A percentile compares a stretch with the other conserved stretches of the same genome.
Conservation (phyloP, 2,888 invertebrate genomes). For the Drosophila demipolita region DNA sequence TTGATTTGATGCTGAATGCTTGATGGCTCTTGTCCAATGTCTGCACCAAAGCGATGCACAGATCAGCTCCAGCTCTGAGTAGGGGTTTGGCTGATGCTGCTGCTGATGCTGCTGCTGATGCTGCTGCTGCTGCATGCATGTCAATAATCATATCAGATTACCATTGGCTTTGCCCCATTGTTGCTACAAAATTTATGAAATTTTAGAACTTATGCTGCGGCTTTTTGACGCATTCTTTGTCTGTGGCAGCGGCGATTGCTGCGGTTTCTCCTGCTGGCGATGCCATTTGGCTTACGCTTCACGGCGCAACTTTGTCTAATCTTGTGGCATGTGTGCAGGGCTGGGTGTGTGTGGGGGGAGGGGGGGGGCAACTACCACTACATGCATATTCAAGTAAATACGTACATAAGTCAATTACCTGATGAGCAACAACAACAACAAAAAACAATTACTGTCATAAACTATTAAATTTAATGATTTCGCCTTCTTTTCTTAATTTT, state of each 20-base stretch:
- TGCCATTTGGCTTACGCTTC: conserved; percentile 30
- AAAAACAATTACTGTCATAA: conserved; percentile 53
- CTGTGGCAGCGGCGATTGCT: conserved; percentile 48
- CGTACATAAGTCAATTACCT: conserved; percentile 41
- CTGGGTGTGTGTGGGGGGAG: neutral
- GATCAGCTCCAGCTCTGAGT: conserved; percentile 15
- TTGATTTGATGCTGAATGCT: conserved; percentile 56
- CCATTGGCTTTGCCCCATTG: conserved; percentile 77
- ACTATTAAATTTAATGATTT: conserved; percentile 49
- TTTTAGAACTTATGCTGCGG: conserved; percentile 78
- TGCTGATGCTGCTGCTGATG: conserved; percentile 17
- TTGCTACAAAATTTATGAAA: conserved; percentile 79
- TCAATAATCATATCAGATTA: conserved; percentile 79
- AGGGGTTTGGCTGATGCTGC: conserved; percentile 2
- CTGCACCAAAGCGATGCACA: conserved; percentile 11
- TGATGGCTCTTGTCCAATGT: conserved; percentile 29
- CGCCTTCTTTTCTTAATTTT: conserved; percentile 52
- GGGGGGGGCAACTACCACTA: neutral
- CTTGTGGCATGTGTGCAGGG: conserved; percentile 28
- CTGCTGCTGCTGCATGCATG: conserved; percentile 62
- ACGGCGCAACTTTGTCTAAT: conserved; percentile 58
- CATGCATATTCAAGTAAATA: conserved; percentile 15
- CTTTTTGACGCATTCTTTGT: conserved; percentile 76
- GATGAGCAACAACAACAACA: conserved; percentile 38
- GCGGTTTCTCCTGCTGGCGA: conserved; percentile 44